phyloP scores from a whole-genome alignment of 2,888 invertebrate genomes.

The Magallana nippona region DNA sequence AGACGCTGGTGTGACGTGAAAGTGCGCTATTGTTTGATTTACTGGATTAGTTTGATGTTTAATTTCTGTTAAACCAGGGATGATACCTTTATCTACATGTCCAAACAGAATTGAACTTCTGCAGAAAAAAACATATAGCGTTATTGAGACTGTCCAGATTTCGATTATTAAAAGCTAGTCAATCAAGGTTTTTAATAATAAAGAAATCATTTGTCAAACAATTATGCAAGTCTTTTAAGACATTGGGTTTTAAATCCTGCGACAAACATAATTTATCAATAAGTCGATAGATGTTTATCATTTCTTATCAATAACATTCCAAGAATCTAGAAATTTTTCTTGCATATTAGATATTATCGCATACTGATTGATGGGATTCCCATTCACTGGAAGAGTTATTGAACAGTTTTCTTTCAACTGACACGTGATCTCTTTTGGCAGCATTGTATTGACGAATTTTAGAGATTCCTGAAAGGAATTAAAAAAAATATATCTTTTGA shows the following conservation, averaged over 20 bases:
- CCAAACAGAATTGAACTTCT: slow-evolving; percentile 38
- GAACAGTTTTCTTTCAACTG: slow-evolving; percentile 24
- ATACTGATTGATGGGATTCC: slow-evolving; percentile 22
- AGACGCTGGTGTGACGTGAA: slow-evolving; percentile 30
- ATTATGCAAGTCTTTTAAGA: no score
- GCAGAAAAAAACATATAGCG: not conserved
- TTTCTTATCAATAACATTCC: no score
- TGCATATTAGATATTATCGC: not conserved
- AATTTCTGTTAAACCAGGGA: not conserved
- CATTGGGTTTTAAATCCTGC: no score
- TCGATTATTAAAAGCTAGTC: no score
- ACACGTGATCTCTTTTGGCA: slow-evolving; percentile 38
- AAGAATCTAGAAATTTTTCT: no score
- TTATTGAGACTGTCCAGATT: no score
- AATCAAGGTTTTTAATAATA: no score
- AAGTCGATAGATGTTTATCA: no score
- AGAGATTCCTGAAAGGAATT: not conserved
- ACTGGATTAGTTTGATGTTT: not conserved
- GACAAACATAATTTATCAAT: no score
- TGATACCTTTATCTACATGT: slow-evolving; percentile 40
- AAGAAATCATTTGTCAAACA: no score
- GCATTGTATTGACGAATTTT: slow-evolving; percentile 35
- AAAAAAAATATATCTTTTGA: no score
- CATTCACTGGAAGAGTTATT: slow-evolving; percentile 40
- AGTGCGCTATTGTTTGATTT: slow-evolving; percentile 9